phyloP scores from a whole-genome alignment of 2,888 invertebrate species.

The Sarcophaga variegata region DNA sequence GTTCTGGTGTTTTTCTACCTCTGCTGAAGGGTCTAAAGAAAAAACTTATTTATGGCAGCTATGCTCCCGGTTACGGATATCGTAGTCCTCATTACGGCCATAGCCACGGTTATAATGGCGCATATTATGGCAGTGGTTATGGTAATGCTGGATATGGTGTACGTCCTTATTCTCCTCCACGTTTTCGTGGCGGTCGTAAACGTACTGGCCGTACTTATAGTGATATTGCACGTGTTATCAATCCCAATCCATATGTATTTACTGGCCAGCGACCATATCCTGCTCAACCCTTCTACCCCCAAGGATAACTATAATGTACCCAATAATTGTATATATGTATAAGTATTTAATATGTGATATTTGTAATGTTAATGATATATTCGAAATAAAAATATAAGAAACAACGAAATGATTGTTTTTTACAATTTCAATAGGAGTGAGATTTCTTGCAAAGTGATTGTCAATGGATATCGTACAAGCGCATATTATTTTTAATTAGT shows the following conservation, averaged over 20 bases:
- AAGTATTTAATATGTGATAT: conserved; percentile 41
- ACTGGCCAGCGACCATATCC: conserved; percentile 56
- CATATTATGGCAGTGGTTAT: conserved; percentile 27
- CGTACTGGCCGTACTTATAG: conserved; percentile 63
- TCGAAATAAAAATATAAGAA: conserved; percentile 5
- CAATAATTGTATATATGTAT: not conserved
- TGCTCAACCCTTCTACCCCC: conserved; percentile 63
- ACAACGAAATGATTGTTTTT: not conserved
- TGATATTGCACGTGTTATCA: conserved; percentile 64
- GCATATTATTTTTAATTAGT: no score
- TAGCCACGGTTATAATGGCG: not conserved
- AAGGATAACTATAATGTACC: conserved; percentile 33
- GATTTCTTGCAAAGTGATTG: not conserved
- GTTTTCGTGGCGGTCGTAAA: conserved; percentile 14
- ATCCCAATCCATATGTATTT: conserved; percentile 60
- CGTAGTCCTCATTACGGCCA: not conserved
- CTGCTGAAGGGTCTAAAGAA: conserved; percentile 43
- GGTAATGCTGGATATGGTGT: conserved; percentile 22
- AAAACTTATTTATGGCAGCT: conserved; percentile 33
- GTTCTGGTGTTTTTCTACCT: conserved; percentile 45
- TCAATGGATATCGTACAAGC: no score
- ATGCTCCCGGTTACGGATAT: conserved; percentile 26
- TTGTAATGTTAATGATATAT: conserved; percentile 4
- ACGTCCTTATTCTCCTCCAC: conserved; percentile 13
- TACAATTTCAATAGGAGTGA: not conserved